Evolutionary conservation across 1,140 invertebrate species (phyloP), one percentile per base, ranked within the genome.

Genomic region (Littorina saxatilis): DNA sequence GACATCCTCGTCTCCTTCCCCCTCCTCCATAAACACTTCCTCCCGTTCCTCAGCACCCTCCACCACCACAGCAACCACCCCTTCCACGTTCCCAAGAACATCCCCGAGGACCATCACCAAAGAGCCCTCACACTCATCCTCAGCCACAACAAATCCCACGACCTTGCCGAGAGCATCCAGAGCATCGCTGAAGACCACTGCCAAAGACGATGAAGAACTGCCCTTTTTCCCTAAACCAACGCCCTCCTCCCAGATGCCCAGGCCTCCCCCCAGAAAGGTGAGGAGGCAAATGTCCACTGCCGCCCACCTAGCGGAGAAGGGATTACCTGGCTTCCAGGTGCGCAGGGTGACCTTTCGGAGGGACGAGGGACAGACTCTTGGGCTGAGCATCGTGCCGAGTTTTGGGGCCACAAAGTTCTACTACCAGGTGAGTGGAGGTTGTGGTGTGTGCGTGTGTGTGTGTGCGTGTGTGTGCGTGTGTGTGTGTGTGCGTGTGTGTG

Each of bases 321-420:
- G 35, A 47, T 40, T 72, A 27, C 78, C 39, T 5, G 89, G 88
- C 5, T 91, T 90, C 82, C 68, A 50, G 15, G 70, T 86, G 27
- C 76, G 84, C 35, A 63, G 80, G 7, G 81, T 88, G 32, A 83
- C 83, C 35, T 52, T 90, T 3, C 79, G 86, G n/a, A 88, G 88
- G 58, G 74, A 82, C 20, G 84, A 84, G 0, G 83, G 85, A 27
- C 86, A 91, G 55, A 87, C 81, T 27, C 85, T 91, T 27, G 91
- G 91, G 20, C 79, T 91, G 11, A 90, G 88, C 73, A 89, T 91
- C 82, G 88, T 91, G 40, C 90, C 89, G 2, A 91, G 91, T 82
- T 91, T 90, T 83, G 90, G 91, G 32, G 87, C 89, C 20, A 91
- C 91, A 15, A 81, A 84, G n/a, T 84, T 89, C 68, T 88, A 86